A percentile compares a stretch with the other conserved stretches of the same genome.
phyloP scores from a whole-genome alignment of 2,888 invertebrate species.

The Cryptocephalus moraei region DNA sequence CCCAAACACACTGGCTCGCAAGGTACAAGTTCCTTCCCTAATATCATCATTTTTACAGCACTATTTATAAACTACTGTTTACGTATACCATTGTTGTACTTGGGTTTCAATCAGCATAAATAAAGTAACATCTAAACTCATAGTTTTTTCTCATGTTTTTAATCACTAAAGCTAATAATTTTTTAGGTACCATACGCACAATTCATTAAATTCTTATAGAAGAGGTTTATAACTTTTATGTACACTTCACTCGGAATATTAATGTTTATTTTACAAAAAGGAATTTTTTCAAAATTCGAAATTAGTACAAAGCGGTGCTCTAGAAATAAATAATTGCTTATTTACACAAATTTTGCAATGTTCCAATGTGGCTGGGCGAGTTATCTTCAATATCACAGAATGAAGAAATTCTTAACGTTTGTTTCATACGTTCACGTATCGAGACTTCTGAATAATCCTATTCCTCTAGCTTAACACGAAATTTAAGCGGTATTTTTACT shows the following conservation, averaged over 20 bases:
- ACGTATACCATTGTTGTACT: constrained; percentile 25
- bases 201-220: constrained; percentile 33
- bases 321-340: constrained; percentile 10
- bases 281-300: constrained; percentile 10
- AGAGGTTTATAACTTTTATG: constrained; percentile 28
- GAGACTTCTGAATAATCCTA: no score
- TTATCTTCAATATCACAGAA: constrained; percentile 4
- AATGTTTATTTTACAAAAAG: constrained; percentile 20
- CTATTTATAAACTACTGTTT: constrained; percentile 6
- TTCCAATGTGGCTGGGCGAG: constrained; percentile 31
- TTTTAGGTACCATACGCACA: constrained; percentile 33
- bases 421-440: constrained; percentile 3
- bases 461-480: no score
- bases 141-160: constrained; percentile 10
- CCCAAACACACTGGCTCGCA: constrained; percentile 37
- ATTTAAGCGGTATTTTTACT: no score
- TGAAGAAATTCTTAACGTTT: constrained; percentile 4
- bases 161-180: constrained; percentile 1
- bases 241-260: constrained; percentile 17
- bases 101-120: constrained; percentile 30
- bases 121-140: constrained; percentile 11
- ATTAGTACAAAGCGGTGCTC: constrained; percentile 34
- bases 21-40: constrained; percentile 33
- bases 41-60: constrained; percentile 1
- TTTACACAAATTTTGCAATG: constrained; percentile 6